Evolutionary conservation across 2,113 vertebrate genomes (phyloP).

Genomic region (Phocoena sinus): DNA sequence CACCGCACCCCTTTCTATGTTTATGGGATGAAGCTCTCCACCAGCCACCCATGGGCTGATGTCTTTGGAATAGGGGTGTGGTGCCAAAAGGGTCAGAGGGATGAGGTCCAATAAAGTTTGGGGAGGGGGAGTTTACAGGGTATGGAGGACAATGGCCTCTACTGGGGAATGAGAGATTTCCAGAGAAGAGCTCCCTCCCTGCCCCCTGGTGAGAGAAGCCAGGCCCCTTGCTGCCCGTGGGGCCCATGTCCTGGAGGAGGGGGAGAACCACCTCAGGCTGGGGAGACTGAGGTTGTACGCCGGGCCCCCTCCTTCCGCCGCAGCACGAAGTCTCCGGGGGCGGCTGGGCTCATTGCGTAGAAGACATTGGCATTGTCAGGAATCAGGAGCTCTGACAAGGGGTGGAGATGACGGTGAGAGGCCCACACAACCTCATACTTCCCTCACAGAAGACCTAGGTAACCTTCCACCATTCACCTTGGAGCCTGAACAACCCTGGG

Average conservation of each 20-base stretch:
- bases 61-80: not conserved
- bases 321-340: constrained; percentile 86
- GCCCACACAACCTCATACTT: not conserved
- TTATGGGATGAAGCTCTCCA: not conserved
- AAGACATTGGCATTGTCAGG: constrained; percentile 90
- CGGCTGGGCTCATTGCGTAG: constrained; percentile 87
- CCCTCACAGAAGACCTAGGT: not conserved
- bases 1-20: not conserved
- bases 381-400: constrained; percentile 84
- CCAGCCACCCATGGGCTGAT: not conserved
- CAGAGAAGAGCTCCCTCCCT: not conserved
- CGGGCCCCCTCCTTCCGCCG: constrained; percentile 59
- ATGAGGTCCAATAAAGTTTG: not conserved
- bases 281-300: not conserved
- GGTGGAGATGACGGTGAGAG: not conserved
- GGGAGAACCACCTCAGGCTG: not conserved
- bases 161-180: not conserved
- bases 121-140: not conserved
- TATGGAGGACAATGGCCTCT: not conserved
- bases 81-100: not conserved
- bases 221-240: not conserved
- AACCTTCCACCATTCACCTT: not conserved
- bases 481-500: not conserved
- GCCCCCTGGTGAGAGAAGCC: not conserved
- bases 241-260: not conserved